These are phyloP conservation scores for Osedax frankpressi DNA, from an alignment of 2,888 invertebrate species.

Conservation along the genomic window DNA sequence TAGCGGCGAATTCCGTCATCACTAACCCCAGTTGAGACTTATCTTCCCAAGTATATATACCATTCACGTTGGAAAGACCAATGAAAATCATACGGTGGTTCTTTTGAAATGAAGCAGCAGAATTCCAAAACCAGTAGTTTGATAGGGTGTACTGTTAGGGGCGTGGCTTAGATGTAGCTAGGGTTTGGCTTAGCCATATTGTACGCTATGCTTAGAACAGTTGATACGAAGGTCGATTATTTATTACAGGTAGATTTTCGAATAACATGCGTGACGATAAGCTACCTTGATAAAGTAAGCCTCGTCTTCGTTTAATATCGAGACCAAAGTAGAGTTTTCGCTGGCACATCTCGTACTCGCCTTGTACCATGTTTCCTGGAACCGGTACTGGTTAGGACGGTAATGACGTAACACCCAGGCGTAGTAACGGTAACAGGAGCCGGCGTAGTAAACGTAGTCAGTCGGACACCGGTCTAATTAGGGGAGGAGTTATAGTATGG, in stretches of 20 bases:
- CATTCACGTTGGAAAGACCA: slow-evolving; percentile 22
- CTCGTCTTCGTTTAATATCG: slow-evolving; percentile 24
- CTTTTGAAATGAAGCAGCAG: slow-evolving; percentile 16
- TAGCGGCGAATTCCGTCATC: neutral
- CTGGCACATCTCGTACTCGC: slow-evolving; percentile 19
- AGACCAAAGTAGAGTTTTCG: slow-evolving; percentile 21
- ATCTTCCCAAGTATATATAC: slow-evolving; percentile 24
- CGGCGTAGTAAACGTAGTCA: slow-evolving; percentile 17
- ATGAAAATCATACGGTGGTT: slow-evolving; percentile 22
- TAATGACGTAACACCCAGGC: slow-evolving; percentile 23
- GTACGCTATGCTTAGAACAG: too few species aligned
- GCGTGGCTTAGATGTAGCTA: too few species aligned
- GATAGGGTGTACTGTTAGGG: slow-evolving; percentile 20
- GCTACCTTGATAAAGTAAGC: slow-evolving; percentile 26
- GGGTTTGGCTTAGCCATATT: too few species aligned
- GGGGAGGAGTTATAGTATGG: too few species aligned
- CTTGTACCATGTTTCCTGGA: slow-evolving; percentile 22
- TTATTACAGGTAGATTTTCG: neutral
- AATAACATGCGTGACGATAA: neutral
- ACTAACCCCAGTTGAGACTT: slow-evolving; percentile 15
- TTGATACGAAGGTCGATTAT: too few species aligned
- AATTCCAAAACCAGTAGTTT: slow-evolving; percentile 22
- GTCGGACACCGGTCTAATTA: slow-evolving; percentile 5
- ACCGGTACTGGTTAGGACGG: slow-evolving; percentile 16
- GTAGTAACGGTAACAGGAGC: slow-evolving; percentile 26